Conservation (phyloP, 1,140 invertebrate species). For the Formica exsecta region DNA sequence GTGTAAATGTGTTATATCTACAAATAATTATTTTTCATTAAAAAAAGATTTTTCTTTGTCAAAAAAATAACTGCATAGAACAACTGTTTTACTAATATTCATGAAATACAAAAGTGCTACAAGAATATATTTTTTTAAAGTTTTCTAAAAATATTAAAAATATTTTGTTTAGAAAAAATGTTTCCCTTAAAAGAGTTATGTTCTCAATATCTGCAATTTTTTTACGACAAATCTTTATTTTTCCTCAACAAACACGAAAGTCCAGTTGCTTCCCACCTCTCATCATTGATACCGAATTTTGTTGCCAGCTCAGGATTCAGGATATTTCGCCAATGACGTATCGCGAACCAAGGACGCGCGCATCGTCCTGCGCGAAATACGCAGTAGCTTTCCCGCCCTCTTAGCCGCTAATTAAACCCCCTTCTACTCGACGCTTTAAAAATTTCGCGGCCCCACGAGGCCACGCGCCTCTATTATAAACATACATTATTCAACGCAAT, state of each 20-base stretch:
- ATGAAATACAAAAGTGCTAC: neutral
- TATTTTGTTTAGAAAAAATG: neutral
- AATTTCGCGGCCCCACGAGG: slow-evolving; percentile 59
- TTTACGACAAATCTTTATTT: slow-evolving; percentile 10
- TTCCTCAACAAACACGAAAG: neutral
- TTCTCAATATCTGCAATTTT: neutral
- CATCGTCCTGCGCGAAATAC: slow-evolving; percentile 59
- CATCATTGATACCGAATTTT: slow-evolving; percentile 2
- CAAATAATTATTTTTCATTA: neutral
- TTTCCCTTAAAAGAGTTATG: neutral
- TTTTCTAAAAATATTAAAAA: neutral
- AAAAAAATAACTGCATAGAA: neutral
- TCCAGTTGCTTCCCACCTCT: neutral
- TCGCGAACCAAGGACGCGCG: slow-evolving; percentile 61
- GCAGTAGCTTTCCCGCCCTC: slow-evolving; percentile 37
- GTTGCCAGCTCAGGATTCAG: slow-evolving; percentile 51
- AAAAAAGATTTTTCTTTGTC: neutral
- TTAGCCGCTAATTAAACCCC: slow-evolving; percentile 7
- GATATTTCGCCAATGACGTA: slow-evolving; percentile 69
- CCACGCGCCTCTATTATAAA: slow-evolving; percentile 74
- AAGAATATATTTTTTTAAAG: neutral
- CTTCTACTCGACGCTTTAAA: neutral
- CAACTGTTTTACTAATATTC: neutral
- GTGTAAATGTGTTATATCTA: neutral
- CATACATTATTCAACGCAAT: slow-evolving; percentile 82